phyloP scores from a whole-genome alignment of 2,113 vertebrate species.

The Sinocyclocheilus anshuiensis region DNA sequence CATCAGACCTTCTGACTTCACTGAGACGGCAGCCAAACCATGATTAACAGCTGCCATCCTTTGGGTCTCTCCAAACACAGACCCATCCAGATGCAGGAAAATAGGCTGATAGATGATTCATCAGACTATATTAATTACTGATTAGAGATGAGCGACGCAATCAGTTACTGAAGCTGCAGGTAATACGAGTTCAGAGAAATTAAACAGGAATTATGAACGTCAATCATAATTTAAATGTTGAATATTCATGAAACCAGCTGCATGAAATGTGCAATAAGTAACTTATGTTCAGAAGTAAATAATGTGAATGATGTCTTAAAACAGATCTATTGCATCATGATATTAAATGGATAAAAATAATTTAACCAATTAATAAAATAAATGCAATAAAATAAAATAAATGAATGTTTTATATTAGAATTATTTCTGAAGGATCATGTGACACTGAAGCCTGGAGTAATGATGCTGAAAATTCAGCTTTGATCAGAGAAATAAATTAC shows the following conservation, averaged over 20 bases:
- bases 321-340: not conserved
- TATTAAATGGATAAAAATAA: not conserved
- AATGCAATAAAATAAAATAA: too few relatives aligned
- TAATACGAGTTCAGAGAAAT: not conserved
- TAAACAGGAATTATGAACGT: not conserved
- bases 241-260: not conserved
- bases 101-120: not conserved
- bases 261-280: not conserved
- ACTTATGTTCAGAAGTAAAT: not conserved
- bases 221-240: not conserved
- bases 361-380: too few relatives aligned
- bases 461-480: not conserved
- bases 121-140: not conserved
- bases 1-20: slow-evolving; percentile 5
- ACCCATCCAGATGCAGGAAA: not conserved
- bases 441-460: not conserved
- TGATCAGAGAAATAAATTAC: too few relatives aligned
- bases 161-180: not conserved
- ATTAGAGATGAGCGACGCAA: not conserved
- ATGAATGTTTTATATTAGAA: not conserved
- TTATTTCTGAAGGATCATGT: not conserved
- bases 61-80: not conserved
- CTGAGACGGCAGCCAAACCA: not conserved
- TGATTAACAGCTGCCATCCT: not conserved
- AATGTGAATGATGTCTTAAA: not conserved